Conservation (phyloP, 2,797 vertebrate species). For the Phrynocephalus forsythii region DNA sequence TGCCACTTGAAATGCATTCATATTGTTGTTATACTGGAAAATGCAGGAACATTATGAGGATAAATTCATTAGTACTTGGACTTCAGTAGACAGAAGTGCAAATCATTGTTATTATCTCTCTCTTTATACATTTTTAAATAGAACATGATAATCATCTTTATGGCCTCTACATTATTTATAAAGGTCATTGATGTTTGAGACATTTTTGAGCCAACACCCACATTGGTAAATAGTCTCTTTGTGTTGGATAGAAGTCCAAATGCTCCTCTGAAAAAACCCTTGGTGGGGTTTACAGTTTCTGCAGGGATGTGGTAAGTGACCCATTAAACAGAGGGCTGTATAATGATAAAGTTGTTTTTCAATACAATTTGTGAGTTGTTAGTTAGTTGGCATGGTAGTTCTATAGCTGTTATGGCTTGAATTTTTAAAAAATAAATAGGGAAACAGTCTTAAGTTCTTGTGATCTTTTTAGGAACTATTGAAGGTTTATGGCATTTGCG, state of each 20-base stretch:
- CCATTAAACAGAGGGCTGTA: not conserved
- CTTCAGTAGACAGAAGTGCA: constrained; percentile 71
- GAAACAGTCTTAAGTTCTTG: not conserved
- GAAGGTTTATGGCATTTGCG: not conserved
- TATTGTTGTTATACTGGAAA: constrained; percentile 54
- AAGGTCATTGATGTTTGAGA: constrained; percentile 73
- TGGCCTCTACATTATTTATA: constrained; percentile 78
- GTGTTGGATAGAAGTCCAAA: constrained; percentile 63
- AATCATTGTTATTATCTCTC: constrained; percentile 78
- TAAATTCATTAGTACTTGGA: constrained; percentile 67
- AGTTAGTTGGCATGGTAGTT: not conserved
- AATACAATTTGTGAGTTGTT: not conserved
- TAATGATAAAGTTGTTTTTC: not conserved
- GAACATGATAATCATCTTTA: constrained; percentile 77
- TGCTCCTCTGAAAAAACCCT: constrained; percentile 10
- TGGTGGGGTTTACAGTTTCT: not conserved
- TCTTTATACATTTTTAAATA: constrained; percentile 79
- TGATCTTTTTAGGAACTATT: not conserved
- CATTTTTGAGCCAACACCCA: constrained; percentile 65
- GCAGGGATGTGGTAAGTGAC: not conserved
- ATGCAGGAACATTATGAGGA: constrained; percentile 57
- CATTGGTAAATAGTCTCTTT: constrained; percentile 69
- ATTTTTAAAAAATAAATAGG: not conserved
- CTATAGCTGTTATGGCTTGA: not conserved
- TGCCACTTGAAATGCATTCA: constrained; percentile 40